Conservation (phyloP, 1,140 invertebrate genomes). For the Lepidurus couesii region DNA sequence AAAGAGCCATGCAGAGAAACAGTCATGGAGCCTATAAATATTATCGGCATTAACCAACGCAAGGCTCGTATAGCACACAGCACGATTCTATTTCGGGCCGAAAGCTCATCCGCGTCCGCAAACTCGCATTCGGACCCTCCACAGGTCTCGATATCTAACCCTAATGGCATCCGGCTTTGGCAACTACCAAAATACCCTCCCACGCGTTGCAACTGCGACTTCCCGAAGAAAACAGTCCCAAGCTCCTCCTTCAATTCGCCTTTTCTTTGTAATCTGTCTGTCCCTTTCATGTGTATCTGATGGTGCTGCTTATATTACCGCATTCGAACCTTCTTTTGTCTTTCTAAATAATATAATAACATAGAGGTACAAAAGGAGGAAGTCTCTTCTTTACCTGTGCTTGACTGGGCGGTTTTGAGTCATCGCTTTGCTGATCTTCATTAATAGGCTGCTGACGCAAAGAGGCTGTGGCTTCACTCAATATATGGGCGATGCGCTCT, state of each 20-base stretch:
- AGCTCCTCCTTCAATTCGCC: neutral
- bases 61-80: neutral
- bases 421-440: slow-evolving; percentile 55
- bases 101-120: neutral
- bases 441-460: slow-evolving; percentile 32
- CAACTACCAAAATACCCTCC: slow-evolving; percentile 18
- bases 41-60: slow-evolving; percentile 7
- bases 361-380: neutral
- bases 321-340: neutral
- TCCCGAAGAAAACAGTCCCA: neutral
- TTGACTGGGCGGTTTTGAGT: slow-evolving; percentile 69
- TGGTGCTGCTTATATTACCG: neutral
- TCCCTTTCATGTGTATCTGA: neutral
- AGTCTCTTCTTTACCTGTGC: slow-evolving; percentile 54
- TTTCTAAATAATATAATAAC: neutral
- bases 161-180: slow-evolving; percentile 18
- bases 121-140: neutral
- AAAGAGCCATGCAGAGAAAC: neutral
- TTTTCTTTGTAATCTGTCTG: neutral
- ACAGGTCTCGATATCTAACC: slow-evolving; percentile 12
- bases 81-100: neutral
- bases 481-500: slow-evolving; percentile 87
- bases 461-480: slow-evolving; percentile 67
- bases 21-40: neutral
- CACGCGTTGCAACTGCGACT: slow-evolving; percentile 3